A percentile compares a stretch with the other conserved stretches of the same genome.
These are phyloP conservation scores for Pyrochroa serraticornis DNA, from an alignment of 2,888 invertebrate genomes.

Conservation along the genomic window DNA sequence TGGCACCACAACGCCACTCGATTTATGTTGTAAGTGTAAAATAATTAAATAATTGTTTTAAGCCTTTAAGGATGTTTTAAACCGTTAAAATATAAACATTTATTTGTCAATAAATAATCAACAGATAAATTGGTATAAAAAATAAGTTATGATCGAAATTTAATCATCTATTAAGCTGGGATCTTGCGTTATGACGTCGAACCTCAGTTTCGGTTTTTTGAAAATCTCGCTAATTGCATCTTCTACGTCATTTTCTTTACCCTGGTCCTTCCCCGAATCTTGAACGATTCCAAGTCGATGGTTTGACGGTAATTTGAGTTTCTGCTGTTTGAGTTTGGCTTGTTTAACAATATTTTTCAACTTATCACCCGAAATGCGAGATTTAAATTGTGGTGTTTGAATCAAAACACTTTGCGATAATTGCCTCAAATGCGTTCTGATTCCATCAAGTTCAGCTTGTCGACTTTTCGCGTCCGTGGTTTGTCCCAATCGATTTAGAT, in stretches of 20 bases:
- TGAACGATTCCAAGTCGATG: not conserved
- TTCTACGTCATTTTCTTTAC: conserved; percentile 2
- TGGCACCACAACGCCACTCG: too few relatives aligned
- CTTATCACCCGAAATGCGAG: not conserved
- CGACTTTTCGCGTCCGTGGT: conserved; percentile 6
- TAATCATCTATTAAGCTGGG: conserved; percentile 13
- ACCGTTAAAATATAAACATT: too few relatives aligned
- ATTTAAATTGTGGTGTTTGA: conserved; percentile 5
- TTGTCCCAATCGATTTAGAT: conserved; percentile 13
- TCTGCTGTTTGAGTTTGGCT: not conserved
- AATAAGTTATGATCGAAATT: not conserved
- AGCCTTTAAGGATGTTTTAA: too few relatives aligned
- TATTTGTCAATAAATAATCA: not conserved
- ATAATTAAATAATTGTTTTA: too few relatives aligned
- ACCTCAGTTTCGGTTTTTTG: not conserved
- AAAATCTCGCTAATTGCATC: conserved; percentile 8
- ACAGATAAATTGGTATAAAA: conserved; percentile 7
- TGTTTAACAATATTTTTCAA: conserved; percentile 11
- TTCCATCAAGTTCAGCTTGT: conserved; percentile 18
- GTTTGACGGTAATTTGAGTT: not conserved
- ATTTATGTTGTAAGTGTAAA: too few relatives aligned
- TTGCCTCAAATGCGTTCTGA: conserved; percentile 13
- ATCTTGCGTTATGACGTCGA: conserved; percentile 19
- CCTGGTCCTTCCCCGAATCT: not conserved
- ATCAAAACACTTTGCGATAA: conserved; percentile 7